Conservation (phyloP, 2,113 vertebrate species). For the Strix uralensis region DNA sequence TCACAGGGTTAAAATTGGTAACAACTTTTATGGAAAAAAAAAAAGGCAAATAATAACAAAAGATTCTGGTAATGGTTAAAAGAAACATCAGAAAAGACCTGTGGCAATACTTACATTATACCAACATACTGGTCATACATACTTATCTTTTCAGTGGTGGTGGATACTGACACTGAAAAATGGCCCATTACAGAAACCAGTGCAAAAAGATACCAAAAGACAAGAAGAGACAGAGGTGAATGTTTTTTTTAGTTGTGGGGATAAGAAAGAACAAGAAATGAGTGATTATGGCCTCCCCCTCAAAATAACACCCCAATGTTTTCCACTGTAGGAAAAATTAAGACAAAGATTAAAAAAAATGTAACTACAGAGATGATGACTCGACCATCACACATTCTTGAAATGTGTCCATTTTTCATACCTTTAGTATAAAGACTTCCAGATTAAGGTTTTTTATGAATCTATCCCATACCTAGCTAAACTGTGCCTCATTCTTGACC, state of each 20-base stretch:
- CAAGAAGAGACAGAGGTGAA: not conserved
- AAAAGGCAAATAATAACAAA: not conserved
- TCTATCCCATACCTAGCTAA: not conserved
- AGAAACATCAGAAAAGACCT: not conserved
- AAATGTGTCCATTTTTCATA: not conserved
- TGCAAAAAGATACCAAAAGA: not conserved
- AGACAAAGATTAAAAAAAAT: not conserved
- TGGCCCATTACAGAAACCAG: not conserved
- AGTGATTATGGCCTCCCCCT: not conserved
- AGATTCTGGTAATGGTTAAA: not conserved
- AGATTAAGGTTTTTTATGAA: not conserved
- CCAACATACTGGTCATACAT: not conserved
- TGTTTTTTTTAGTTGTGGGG: not conserved
- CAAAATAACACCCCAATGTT: not conserved
- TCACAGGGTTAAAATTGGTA: not conserved
- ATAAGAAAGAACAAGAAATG: not conserved
- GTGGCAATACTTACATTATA: not conserved
- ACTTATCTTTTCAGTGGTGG: not conserved
- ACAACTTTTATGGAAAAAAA: not conserved
- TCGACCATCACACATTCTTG: not conserved
- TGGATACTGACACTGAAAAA: not conserved
- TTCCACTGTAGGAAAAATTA: not conserved
- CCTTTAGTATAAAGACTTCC: not conserved
- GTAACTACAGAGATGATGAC: not conserved
- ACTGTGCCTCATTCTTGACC: not conserved